Evolutionary conservation across 2,797 vertebrate genomes (phyloP).

Genomic region (Lagocephalus sceleratus): DNA sequence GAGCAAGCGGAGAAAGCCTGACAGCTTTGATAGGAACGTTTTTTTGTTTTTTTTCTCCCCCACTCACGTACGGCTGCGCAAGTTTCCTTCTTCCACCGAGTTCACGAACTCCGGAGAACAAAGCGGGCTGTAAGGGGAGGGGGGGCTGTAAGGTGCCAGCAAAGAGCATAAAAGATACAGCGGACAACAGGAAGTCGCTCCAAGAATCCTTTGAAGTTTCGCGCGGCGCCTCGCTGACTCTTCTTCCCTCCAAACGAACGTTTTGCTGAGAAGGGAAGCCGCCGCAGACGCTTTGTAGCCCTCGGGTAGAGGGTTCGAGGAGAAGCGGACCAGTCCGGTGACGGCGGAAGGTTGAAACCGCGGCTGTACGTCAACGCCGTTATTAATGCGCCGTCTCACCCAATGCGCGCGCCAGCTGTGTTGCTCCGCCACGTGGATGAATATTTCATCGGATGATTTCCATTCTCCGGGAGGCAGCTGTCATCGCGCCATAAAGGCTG

Average conservation of each 20-base stretch:
- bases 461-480: conserved; percentile 50
- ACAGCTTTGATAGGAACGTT: conserved; percentile 55
- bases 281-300: conserved; percentile 41
- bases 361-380: conserved; percentile 26
- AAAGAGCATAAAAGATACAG: conserved; percentile 8
- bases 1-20: background rate
- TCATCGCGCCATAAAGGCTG: conserved; percentile 36
- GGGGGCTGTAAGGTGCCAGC: conserved; percentile 6
- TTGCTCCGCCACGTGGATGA: conserved; percentile 44
- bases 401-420: conserved; percentile 40
- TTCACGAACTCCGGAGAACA: conserved; percentile 57
- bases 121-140: conserved; percentile 2
- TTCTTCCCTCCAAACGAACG: conserved; percentile 30
- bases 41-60: conserved; percentile 3
- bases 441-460: conserved; percentile 63
- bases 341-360: conserved; percentile 19
- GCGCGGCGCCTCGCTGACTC: conserved; percentile 28
- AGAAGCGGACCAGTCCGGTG: background rate
- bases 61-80: conserved; percentile 13
- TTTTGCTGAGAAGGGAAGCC: conserved; percentile 45
- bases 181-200: conserved; percentile 27
- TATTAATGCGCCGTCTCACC: conserved; percentile 41
- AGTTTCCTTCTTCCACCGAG: conserved; percentile 44
- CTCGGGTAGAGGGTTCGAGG: conserved; percentile 54
- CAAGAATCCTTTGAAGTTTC: conserved; percentile 32